Evolutionary conservation across 2,888 invertebrate species (phyloP), one percentile per base, ranked within the genome.

Genomic region (Myathropa florea): DNA sequence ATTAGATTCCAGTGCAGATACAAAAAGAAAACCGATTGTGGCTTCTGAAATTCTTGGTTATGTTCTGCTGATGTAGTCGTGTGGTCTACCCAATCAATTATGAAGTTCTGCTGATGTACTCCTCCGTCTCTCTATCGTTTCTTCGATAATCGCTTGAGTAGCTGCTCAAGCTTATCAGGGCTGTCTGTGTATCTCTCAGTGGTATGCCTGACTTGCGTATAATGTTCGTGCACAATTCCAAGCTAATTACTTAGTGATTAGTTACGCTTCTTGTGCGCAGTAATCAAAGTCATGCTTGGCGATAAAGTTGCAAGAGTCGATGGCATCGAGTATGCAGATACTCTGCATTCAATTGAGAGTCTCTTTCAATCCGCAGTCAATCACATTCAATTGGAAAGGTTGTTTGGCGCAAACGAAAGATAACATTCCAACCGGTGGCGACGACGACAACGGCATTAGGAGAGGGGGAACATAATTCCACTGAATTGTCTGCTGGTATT

Each of bases 401-500:
- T 33, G 33, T 33, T 33, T 33, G 33, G 33, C 33, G 33, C 33
- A 33, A 33, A 33, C 2, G 12, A 2, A 12, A 0, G 33, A 33
- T 33, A 12, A 9, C 33, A 33, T 33, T 33, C 33, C 33, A 33
- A 12, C 33, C 33, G 3, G 33, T 12, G 53, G 18, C 18, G 7
- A 14, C n/a, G 30, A 39, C 36, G n/a, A 53, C 59, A 60, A 65
- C 64, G 59, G 24, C 24, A 36, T 30, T 26, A 26, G 24, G 64
- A 83, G 75, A 67, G 84, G 67, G 75, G 65, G 57, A 0, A 12
- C 24, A 46, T 71, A 61, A 75, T 80, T 84, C 76, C 75, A 76
- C 26, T 65, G 71, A 84, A 80, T 55, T 73, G 24, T 73, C 70
- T 60, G 30, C 30, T 75, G 80, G 84, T 84, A 84, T 71, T 71